These are phyloP conservation scores for Drosophila niveifrons DNA, from an alignment of 2,888 invertebrate species.

Conservation along the genomic window DNA sequence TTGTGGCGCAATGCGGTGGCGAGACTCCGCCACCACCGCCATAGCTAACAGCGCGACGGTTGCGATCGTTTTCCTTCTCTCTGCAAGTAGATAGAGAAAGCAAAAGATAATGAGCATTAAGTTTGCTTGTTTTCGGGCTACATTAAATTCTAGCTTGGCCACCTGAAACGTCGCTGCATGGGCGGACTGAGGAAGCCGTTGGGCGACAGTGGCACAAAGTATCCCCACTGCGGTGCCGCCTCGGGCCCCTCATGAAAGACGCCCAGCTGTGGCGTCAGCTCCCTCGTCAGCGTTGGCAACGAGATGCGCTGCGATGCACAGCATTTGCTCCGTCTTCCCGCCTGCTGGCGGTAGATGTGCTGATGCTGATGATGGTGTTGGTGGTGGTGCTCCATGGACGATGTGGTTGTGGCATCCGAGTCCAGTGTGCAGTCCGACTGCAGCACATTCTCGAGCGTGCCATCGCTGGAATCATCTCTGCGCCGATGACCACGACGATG, in stretches of 20 bases:
- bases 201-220: constrained; percentile 87
- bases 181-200: constrained; percentile 86
- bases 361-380: constrained; percentile 27
- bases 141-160: constrained; percentile 28
- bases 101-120: constrained; percentile 9
- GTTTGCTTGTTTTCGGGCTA: background rate
- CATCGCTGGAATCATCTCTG: constrained; percentile 51
- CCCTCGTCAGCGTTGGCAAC: constrained; percentile 60
- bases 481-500: constrained; percentile 10
- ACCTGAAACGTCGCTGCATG: constrained; percentile 81
- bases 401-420: constrained; percentile 75
- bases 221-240: constrained; percentile 87
- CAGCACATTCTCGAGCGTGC: constrained; percentile 61
- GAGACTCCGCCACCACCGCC: constrained; percentile 73
- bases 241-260: constrained; percentile 72
- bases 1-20: constrained; percentile 74
- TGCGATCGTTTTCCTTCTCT: constrained; percentile 84
- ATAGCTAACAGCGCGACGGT: constrained; percentile 84
- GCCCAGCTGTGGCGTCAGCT: constrained; percentile 75
- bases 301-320: constrained; percentile 71
- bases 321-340: constrained; percentile 50
- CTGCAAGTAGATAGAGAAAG: constrained; percentile 69
- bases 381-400: constrained; percentile 69
- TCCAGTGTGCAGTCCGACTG: constrained; percentile 68
- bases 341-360: constrained; percentile 61